Evolutionary conservation across 1,140 invertebrate genomes (phyloP).

Genomic region (Papilio aristodemus): DNA sequence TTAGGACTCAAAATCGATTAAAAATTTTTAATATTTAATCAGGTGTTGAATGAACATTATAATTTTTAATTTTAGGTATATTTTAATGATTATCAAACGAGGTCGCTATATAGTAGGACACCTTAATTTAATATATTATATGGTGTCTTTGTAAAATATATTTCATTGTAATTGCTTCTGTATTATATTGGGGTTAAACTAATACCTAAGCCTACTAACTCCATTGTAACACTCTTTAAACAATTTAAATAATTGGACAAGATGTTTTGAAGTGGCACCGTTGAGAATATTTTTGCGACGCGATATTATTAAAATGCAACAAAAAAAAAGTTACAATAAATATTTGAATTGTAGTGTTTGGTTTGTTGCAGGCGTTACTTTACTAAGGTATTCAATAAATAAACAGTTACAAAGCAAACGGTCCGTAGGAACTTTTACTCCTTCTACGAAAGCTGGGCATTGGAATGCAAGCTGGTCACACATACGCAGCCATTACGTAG

Average conservation of each 20-base stretch:
- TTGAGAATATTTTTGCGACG: no score
- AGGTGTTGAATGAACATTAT: conserved; percentile 21
- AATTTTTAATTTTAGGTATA: conserved; percentile 5
- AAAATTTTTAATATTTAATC: conserved; percentile 5
- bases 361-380: not conserved
- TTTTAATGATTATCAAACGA: not conserved
- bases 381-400: conserved; percentile 18
- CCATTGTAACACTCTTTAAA: no score
- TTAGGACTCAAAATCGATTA: conserved; percentile 1
- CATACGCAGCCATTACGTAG: not conserved
- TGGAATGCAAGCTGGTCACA: conserved; percentile 5
- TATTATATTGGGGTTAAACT: no score
- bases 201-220: not conserved
- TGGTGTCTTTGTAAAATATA: not conserved
- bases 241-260: no score
- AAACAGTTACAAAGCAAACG: conserved; percentile 17
- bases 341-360: no score
- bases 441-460: conserved; percentile 7
- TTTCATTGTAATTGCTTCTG: not conserved
- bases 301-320: no score
- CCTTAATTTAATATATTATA: not conserved
- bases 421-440: conserved; percentile 5
- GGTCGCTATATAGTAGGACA: not conserved
- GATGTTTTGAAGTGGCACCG: no score
- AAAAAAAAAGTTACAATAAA: no score